Evolutionary conservation across 92 coral and sea anemone species (phyloP).

Genomic region (Phenganax stokvisi): DNA sequence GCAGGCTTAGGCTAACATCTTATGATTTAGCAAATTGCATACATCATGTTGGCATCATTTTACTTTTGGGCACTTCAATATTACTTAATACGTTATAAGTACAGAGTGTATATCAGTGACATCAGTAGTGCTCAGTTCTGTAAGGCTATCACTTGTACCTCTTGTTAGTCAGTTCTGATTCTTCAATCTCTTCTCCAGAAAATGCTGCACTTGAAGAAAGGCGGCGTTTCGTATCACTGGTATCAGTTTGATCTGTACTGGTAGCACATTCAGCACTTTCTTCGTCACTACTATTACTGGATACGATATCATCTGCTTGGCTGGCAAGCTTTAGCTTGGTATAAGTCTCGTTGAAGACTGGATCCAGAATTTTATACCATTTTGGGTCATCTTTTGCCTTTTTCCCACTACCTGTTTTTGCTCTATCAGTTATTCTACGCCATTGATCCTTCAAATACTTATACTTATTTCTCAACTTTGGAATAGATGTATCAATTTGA

Average conservation of each 20-base stretch:
- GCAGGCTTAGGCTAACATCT: no score
- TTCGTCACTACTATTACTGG: slow-evolving; percentile 34
- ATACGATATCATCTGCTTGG: slow-evolving; percentile 45
- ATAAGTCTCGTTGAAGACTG: slow-evolving; percentile 36
- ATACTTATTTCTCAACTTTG: slow-evolving; percentile 9
- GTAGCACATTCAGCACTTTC: background rate
- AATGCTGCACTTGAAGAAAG: background rate
- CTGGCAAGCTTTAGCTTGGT: slow-evolving; percentile 42
- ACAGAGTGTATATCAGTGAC: no score
- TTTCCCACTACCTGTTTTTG: slow-evolving; percentile 49
- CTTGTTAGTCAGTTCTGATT: background rate
- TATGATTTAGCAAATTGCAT: no score
- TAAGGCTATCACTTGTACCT: background rate
- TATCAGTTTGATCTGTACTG: background rate
- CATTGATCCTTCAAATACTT: slow-evolving; percentile 39
- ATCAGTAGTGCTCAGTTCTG: no score
- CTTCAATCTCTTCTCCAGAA: background rate
- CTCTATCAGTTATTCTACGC: slow-evolving; percentile 46
- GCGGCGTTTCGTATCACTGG: background rate
- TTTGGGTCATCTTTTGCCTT: slow-evolving; percentile 45
- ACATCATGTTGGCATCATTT: no score
- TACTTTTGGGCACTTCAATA: no score
- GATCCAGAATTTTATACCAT: slow-evolving; percentile 47
- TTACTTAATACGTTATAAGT: no score
- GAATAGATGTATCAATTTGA: background rate